Conservation (phyloP, 2,888 invertebrate genomes). For the Eupithecia centaureata region DNA sequence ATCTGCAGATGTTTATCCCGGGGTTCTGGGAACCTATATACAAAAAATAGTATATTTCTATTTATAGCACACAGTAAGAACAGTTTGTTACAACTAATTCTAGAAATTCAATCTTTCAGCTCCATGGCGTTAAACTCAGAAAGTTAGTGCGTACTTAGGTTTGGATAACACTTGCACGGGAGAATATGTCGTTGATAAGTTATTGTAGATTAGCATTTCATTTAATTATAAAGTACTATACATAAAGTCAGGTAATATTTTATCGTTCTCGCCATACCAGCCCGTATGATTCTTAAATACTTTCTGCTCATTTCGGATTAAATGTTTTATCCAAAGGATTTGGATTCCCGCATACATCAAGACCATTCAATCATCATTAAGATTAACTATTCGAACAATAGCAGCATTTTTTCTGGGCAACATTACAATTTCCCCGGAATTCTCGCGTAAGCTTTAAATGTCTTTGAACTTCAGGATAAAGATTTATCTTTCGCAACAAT, state of each 20-base stretch:
- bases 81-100: not conserved
- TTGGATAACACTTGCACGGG: not conserved
- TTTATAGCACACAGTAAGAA: too few relatives aligned
- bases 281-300: not conserved
- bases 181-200: not conserved
- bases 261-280: not conserved
- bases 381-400: not conserved
- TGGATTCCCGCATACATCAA: not conserved
- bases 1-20: not conserved
- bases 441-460: conserved; percentile 9
- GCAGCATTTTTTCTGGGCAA: not conserved
- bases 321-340: not conserved
- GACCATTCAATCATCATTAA: conserved; percentile 1
- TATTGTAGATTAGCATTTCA: not conserved
- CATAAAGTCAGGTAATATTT: not conserved
- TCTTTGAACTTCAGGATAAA: conserved; percentile 13
- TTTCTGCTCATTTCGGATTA: not conserved
- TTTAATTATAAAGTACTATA: too few relatives aligned
- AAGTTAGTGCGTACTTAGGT: not conserved
- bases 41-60: too few relatives aligned
- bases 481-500: conserved; percentile 19
- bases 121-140: not conserved
- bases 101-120: not conserved
- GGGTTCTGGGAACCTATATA: too few relatives aligned
- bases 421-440: not conserved